Conservation (phyloP, 1,140 invertebrate species). For the Monomorium pharaonis region DNA sequence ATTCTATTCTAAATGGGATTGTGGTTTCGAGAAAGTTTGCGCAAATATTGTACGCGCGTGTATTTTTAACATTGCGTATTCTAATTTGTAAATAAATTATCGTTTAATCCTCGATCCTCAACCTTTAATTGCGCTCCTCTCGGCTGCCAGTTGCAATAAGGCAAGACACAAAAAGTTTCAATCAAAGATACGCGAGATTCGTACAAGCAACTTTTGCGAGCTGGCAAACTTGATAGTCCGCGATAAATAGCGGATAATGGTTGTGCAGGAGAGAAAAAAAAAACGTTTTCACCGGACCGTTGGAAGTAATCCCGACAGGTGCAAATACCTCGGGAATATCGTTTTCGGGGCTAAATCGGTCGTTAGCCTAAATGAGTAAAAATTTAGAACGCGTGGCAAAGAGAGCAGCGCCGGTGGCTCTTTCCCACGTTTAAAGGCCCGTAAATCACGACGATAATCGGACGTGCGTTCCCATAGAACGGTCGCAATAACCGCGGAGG, state of each 20-base stretch:
- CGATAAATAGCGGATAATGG: not conserved
- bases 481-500: slow-evolving; percentile 21
- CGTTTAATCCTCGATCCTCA: not conserved
- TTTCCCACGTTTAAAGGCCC: slow-evolving; percentile 48
- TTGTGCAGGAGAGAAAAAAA: not conserved
- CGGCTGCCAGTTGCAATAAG: not conserved
- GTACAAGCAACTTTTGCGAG: not conserved
- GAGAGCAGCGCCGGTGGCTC: not conserved
- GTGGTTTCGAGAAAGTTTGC: not conserved
- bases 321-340: not conserved
- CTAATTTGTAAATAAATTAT: not conserved
- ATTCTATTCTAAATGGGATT: too few species aligned
- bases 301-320: not conserved
- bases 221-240: not conserved
- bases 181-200: not conserved
- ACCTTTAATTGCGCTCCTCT: not conserved
- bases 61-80: too few species aligned
- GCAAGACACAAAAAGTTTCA: not conserved
- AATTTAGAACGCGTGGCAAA: slow-evolving; percentile 33
- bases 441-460: slow-evolving; percentile 45
- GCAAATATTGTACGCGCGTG: not conserved
- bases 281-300: too few species aligned
- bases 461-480: slow-evolving; percentile 16
- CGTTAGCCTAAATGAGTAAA: slow-evolving; percentile 35
- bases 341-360: slow-evolving; percentile 15